Base-by-base conservation (phyloP, 2,888 invertebrate genomes). In the Sphaeridia pumilis region DNA sequence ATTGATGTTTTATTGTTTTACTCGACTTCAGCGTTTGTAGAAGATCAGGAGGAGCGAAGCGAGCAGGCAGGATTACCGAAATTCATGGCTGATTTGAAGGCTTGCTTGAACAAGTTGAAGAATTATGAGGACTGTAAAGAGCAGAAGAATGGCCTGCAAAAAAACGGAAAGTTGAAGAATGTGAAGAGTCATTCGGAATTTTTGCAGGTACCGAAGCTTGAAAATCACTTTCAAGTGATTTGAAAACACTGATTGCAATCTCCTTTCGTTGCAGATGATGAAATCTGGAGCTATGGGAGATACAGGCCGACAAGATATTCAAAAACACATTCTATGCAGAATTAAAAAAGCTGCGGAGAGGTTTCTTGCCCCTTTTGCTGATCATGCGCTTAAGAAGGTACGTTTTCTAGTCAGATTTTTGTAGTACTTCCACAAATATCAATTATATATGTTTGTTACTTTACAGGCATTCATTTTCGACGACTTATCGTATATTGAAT, bases 401-500 rank as follows among this genome's bases (percentile, higher is more conserved):
- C 10, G 43, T 17, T 3, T 10, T 21, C 22, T 28, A 31, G 27
- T 50, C 14, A 49, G 41, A 3, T 25, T 41, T 10, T 17, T 4
- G 24, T 25, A 42, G n/a, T 10, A 22, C 43, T 10, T 43, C 10
- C 20, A 4, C 12, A 26, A 26, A 5, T 20, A 12, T 22, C 10
- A 43, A 43, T 20, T 43, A 10, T 43, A n/a, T 45, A n/a, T 28
- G 21, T 7, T 22, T 43, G 21, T 43, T 43, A 43, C 7, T 25
- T 44, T 44, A 25, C 26, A 28, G 46, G 27, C 43, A n/a, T 53
- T 53, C 25, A 36, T 48, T 31, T 48, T 31, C 27, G 44, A 48
- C 44, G 48, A 48, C 27, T 10, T 45, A 5, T 31, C 25, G n/a
- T 48, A 35, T 35, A 25, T 53, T 14, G 26, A 34, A 25, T 34